phyloP scores from a whole-genome alignment of 2,113 vertebrate genomes.

The Ranitomeya variabilis region DNA sequence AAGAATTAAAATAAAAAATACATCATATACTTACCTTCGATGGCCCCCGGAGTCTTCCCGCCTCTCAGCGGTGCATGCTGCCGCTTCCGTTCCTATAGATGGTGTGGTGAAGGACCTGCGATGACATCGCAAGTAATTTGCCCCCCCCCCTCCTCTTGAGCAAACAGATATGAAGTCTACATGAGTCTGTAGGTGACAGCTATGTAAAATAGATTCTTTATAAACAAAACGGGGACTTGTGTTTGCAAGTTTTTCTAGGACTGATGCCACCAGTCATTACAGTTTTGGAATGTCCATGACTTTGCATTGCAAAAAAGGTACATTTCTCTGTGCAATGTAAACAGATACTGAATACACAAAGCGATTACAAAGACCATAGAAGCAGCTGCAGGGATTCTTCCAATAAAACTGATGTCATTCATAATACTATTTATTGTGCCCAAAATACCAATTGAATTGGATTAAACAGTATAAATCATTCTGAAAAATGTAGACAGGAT shows the following conservation, averaged over 20 bases:
- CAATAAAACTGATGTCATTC: not conserved
- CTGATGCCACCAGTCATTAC: not conserved
- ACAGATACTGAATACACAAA: not conserved
- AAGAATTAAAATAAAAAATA: no score
- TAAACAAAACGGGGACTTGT: not conserved
- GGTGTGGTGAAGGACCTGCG: no score
- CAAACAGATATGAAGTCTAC: slow-evolving; percentile 13
- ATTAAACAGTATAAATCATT: not conserved
- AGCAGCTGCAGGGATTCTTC: not conserved
- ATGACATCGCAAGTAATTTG: no score
- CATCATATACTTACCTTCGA: no score
- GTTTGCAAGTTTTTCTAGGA: not conserved
- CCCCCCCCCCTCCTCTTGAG: no score
- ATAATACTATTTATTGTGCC: not conserved
- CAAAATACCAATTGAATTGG: not conserved
- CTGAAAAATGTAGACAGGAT: not conserved
- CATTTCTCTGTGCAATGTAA: not conserved
- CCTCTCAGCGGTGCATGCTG: no score
- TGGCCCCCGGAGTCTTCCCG: no score
- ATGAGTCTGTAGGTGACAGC: not conserved
- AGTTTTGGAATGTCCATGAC: not conserved
- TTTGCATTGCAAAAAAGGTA: slow-evolving; percentile 36
- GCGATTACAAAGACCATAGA: not conserved
- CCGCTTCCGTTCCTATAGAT: no score
- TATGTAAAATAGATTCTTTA: not conserved